Percentiles rank a stretch among this genome's conserved stretches.
Conservation (phyloP, 2,888 invertebrate species). For the Erebia ligea region DNA sequence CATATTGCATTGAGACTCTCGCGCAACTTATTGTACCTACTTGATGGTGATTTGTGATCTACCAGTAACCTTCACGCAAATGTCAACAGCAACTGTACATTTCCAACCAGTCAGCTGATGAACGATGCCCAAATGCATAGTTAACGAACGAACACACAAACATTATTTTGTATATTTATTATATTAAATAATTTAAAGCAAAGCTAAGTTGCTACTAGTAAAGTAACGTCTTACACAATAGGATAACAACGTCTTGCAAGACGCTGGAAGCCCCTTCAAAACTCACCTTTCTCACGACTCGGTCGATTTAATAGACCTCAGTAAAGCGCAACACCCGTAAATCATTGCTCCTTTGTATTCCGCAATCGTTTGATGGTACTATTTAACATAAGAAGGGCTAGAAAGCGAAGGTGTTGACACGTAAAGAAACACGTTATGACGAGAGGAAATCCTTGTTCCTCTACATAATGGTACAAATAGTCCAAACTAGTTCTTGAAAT, state of each 20-base stretch:
- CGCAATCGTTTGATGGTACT: slow-evolving; percentile 70
- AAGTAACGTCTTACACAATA: slow-evolving; percentile 30
- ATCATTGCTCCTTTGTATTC: slow-evolving; percentile 72
- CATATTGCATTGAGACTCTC: too few species aligned
- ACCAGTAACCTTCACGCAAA: too few species aligned
- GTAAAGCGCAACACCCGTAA: slow-evolving; percentile 75
- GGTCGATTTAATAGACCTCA: slow-evolving; percentile 72
- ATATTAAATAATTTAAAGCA: slow-evolving; percentile 8
- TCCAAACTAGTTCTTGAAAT: slow-evolving; percentile 59
- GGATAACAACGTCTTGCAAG: slow-evolving; percentile 62
- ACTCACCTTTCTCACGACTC: slow-evolving; percentile 76
- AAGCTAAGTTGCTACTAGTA: slow-evolving; percentile 7
- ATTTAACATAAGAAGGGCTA: slow-evolving; percentile 78
- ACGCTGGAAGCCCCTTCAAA: slow-evolving; percentile 60
- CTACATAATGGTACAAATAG: slow-evolving; percentile 49
- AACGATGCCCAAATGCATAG: too few species aligned
- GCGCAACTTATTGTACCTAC: too few species aligned
- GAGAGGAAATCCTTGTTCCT: slow-evolving; percentile 41
- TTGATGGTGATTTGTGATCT: too few species aligned
- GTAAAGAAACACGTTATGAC: slow-evolving; percentile 68
- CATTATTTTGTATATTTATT: background rate
- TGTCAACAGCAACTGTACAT: too few species aligned
- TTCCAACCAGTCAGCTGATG: too few species aligned
- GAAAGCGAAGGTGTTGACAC: slow-evolving; percentile 80
- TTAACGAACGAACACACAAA: background rate